Percentiles rank a stretch among this genome's conserved stretches.
These are phyloP conservation scores for Lethenteron reissneri DNA, from an alignment of 2,113 vertebrate species.

Conservation along the genomic window DNA sequence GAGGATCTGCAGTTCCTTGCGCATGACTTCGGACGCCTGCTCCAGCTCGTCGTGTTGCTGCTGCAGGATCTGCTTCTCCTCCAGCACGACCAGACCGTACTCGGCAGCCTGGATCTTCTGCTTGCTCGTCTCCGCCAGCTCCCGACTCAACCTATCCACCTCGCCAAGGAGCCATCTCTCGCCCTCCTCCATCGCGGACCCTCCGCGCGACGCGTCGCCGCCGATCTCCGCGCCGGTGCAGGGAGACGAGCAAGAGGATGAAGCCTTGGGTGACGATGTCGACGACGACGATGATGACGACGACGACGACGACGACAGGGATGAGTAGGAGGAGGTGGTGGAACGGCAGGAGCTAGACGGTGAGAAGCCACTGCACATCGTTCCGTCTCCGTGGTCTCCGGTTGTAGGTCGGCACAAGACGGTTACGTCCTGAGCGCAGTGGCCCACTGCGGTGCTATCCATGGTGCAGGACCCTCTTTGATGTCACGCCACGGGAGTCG, in stretches of 20 bases:
- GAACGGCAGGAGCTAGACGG: neutral
- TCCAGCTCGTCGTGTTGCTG: slow-evolving; percentile 72
- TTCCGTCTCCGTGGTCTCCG: too few species aligned
- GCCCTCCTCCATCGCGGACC: slow-evolving; percentile 40
- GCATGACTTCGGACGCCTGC: slow-evolving; percentile 53
- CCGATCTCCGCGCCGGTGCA: too few species aligned
- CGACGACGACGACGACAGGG: neutral
- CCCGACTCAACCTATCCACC: slow-evolving; percentile 51
- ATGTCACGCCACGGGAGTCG: too few species aligned
- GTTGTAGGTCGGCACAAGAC: too few species aligned
- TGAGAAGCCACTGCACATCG: neutral
- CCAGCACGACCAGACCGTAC: slow-evolving; percentile 74
- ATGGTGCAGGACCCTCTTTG: too few species aligned
- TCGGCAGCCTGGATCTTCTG: slow-evolving; percentile 96
- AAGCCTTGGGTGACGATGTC: neutral
- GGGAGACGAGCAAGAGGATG: neutral
- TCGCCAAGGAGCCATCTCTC: slow-evolving; percentile 59
- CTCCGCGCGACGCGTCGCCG: too few species aligned
- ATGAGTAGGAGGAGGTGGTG: neutral
- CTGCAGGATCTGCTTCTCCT: slow-evolving; percentile 86
- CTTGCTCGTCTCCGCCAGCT: slow-evolving; percentile 64
- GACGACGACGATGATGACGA: neutral
- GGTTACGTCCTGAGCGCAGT: too few species aligned
- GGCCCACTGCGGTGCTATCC: too few species aligned
- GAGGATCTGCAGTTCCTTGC: slow-evolving; percentile 68